These are phyloP conservation scores for Bugula neritina DNA, from an alignment of 2,888 invertebrate species.

Conservation along the genomic window DNA sequence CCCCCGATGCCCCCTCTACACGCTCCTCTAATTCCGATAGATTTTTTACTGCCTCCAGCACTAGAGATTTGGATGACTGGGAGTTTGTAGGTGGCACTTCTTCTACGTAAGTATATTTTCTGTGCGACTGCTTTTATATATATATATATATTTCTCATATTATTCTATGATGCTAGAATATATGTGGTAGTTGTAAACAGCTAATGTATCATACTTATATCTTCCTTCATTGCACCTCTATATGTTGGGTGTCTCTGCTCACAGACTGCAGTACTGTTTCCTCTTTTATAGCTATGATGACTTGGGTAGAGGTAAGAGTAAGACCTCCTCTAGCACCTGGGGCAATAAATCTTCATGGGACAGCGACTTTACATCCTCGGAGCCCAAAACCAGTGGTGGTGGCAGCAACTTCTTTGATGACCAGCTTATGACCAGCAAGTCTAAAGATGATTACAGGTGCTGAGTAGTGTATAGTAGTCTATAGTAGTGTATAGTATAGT, in stretches of 20 bases:
- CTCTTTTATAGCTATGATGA: slow-evolving; percentile 15
- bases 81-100: neutral
- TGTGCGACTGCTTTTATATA: too few species aligned
- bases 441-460: slow-evolving; percentile 2
- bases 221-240: too few species aligned
- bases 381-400: neutral
- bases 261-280: too few species aligned
- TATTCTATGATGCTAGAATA: too few species aligned
- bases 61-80: slow-evolving; percentile 25
- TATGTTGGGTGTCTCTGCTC: too few species aligned
- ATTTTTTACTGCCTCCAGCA: neutral
- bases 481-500: too few species aligned
- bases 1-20: slow-evolving; percentile 31
- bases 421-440: neutral
- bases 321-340: neutral
- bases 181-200: too few species aligned
- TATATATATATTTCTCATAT: too few species aligned
- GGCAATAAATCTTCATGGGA: slow-evolving; percentile 5
- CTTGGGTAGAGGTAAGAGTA: neutral
- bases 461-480: neutral
- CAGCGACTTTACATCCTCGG: neutral
- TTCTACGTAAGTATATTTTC: neutral
- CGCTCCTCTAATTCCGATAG: slow-evolving; percentile 48
- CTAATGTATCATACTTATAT: too few species aligned
- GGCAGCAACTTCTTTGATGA: slow-evolving; percentile 22